Evolutionary conservation across 2,113 vertebrate species (phyloP), one percentile per base, ranked within the genome.

Genomic region (Ascaphus truei): DNA sequence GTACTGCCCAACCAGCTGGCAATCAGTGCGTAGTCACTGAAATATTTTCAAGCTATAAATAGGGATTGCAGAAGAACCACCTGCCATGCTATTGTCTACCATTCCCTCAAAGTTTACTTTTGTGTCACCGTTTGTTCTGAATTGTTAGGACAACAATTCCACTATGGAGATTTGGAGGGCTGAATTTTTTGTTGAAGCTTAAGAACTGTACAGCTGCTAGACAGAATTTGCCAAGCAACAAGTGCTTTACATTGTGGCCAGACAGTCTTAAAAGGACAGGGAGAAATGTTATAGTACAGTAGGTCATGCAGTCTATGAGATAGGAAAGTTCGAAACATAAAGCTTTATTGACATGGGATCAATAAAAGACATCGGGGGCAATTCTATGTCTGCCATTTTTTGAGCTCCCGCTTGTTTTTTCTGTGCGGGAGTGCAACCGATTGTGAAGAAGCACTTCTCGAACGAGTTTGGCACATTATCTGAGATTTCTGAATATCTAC

Each of bases 81-180:
- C 63, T 66, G 63, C 31, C 63, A 3, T 43, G 51, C 50, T 66
- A 66, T 66, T 66, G 63, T 66, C 50, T 66, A n/a, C 34, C 36
- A 22, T 55, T 55, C 50, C 18, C 25, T 55, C 48, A 20, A 43
- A 55, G 63, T 55, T 20, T 37, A 43, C 18, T 29, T 66, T 43
- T 55, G 50, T 66, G 45, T 55, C 31, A 43, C 50, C 7, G 36
- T 30, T 66, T 39, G 34, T 55, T 30, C 34, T 15, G 63, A 55
- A 66, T 66, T 55, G 34, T 39, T 66, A 37, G 50, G 16, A 66
- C 55, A 66, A 66, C 37, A 55, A 66, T 55, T 66, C 48, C 11
- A 11, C 48, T 39, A 52, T 11, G 23, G 50, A 63, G 20, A 29
- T 8, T 33, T 37, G 25, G 22, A 41, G 8, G 23, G 13, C 45